Conservation (phyloP, 2,888 invertebrate genomes). For the Cephalotes varians region DNA sequence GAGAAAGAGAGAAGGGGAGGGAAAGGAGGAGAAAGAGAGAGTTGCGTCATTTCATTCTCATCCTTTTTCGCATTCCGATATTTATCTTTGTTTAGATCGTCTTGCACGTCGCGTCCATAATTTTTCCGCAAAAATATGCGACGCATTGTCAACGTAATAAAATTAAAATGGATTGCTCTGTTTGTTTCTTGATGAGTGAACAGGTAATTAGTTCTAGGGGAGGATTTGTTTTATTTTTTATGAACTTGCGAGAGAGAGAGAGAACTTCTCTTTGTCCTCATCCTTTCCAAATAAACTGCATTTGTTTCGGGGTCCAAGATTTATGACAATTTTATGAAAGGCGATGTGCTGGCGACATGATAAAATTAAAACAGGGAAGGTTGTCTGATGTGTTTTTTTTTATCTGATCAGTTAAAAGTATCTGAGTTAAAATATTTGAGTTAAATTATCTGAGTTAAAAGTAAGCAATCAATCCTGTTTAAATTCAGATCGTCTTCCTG, state of each 20-base stretch:
- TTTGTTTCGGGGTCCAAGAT: conserved; percentile 23
- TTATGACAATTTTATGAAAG: conserved; percentile 35
- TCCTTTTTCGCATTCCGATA: background rate
- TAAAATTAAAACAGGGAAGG: conserved; percentile 9
- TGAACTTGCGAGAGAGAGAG: conserved; percentile 16
- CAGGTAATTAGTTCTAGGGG: conserved; percentile 9
- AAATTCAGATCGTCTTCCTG: background rate
- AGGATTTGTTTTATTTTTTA: background rate
- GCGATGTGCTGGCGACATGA: conserved; percentile 19
- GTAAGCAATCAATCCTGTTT: background rate
- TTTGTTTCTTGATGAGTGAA: conserved; percentile 40
- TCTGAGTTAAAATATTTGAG: too few species aligned
- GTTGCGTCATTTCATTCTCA: background rate
- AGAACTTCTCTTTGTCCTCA: background rate
- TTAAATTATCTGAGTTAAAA: too few species aligned
- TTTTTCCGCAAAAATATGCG: background rate
- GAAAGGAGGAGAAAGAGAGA: background rate
- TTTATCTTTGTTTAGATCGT: conserved; percentile 37
- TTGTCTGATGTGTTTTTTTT: background rate
- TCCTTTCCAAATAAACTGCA: background rate
- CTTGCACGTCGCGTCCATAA: background rate
- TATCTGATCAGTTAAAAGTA: background rate
- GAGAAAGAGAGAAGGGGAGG: background rate
- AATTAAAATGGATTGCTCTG: background rate
- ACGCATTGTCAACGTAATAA: conserved; percentile 24